Percentiles rank a stretch among this genome's conserved stretches.
These are phyloP conservation scores for Ceyx cyanopectus DNA, from an alignment of 2,113 vertebrate genomes.

Conservation along the genomic window DNA sequence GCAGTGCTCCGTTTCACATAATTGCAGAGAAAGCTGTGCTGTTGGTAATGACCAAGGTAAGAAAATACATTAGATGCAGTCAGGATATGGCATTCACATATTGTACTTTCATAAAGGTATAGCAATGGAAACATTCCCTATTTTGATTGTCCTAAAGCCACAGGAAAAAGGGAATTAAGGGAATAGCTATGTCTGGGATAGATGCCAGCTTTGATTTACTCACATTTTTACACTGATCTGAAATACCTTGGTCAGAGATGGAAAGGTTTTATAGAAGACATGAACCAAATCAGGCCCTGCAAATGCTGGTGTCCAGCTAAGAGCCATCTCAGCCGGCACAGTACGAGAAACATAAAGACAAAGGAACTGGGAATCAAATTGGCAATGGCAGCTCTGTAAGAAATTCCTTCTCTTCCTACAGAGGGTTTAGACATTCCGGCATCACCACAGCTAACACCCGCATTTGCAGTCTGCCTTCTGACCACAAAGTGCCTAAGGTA, in stretches of 20 bases:
- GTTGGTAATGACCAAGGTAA: conserved; percentile 34
- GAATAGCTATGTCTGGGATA: conserved; percentile 77
- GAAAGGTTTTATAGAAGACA: conserved; percentile 69
- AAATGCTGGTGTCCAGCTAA: conserved; percentile 35
- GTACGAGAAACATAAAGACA: background rate
- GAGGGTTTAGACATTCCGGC: conserved; percentile 24
- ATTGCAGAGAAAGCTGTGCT: conserved; percentile 62
- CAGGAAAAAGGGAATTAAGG: conserved; percentile 68
- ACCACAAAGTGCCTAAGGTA: conserved; percentile 62
- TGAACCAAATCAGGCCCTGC: conserved; percentile 30
- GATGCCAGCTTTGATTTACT: conserved; percentile 79
- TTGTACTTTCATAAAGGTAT: conserved; percentile 64
- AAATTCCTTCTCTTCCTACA: conserved; percentile 15
- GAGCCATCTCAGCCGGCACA: conserved; percentile 15
- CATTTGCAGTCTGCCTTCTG: conserved; percentile 37
- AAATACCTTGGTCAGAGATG: conserved; percentile 77
- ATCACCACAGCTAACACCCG: background rate
- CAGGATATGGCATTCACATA: conserved; percentile 6
- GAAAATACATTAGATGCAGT: conserved; percentile 37
- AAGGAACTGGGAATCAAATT: conserved; percentile 1
- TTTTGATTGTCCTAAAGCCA: conserved; percentile 81
- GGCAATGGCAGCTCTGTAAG: background rate
- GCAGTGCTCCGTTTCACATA: conserved; percentile 58
- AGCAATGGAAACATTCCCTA: conserved; percentile 68
- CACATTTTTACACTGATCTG: conserved; percentile 76